Percentiles rank a stretch among this genome's conserved stretches.
phyloP scores from a whole-genome alignment of 2,888 invertebrate species.

The Neria commutata region DNA sequence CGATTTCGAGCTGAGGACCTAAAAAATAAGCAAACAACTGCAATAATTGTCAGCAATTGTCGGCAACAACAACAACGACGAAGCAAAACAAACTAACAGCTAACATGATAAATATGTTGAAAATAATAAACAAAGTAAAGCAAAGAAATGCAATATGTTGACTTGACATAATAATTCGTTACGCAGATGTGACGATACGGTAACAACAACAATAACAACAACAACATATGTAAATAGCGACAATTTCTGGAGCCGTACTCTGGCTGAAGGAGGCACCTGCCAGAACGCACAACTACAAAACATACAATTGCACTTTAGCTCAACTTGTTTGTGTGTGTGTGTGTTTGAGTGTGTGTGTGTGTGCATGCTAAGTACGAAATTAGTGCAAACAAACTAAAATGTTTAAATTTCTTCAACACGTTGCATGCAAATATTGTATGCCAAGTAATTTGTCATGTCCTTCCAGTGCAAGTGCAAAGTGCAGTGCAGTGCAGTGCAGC shows the following conservation, averaged over 20 bases:
- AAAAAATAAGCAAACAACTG: slow-evolving; percentile 21
- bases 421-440: slow-evolving; percentile 28
- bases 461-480: not conserved
- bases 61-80: slow-evolving; percentile 13
- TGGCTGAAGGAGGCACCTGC: no score
- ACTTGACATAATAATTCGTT: slow-evolving; percentile 18
- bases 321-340: no score
- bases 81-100: slow-evolving; percentile 15
- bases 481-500: no score
- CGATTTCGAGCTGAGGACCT: no score
- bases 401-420: slow-evolving; percentile 41
- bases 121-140: slow-evolving; percentile 43
- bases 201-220: not conserved
- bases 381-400: slow-evolving; percentile 39
- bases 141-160: slow-evolving; percentile 38
- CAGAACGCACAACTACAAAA: not conserved
- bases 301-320: not conserved
- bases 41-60: no score
- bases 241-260: not conserved
- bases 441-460: slow-evolving; percentile 48
- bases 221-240: not conserved
- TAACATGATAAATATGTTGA: slow-evolving; percentile 35
- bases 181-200: not conserved
- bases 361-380: slow-evolving; percentile 32
- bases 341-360: no score